These are phyloP conservation scores for Archips xylosteana DNA, from an alignment of 2,888 invertebrate species.

Conservation along the genomic window DNA sequence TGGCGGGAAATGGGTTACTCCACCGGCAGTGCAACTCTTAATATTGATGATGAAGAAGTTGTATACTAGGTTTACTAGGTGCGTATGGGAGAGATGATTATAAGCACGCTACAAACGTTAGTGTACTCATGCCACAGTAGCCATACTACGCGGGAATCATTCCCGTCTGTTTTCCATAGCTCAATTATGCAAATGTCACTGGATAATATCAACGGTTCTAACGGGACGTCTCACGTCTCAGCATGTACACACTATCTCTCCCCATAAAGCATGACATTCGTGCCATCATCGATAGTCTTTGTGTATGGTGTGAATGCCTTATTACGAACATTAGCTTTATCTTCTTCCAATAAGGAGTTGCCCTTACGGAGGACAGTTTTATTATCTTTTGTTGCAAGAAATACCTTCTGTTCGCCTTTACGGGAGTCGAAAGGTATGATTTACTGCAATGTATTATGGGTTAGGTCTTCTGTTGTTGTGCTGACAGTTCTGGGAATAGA, in stretches of 20 bases:
- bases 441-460: not conserved
- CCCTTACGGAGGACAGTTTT: constrained; percentile 6
- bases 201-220: constrained; percentile 41
- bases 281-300: constrained; percentile 20
- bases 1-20: no score
- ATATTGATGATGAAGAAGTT: no score
- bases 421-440: not conserved
- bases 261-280: constrained; percentile 35
- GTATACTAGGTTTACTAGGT: not conserved
- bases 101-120: not conserved
- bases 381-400: constrained; percentile 23
- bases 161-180: constrained; percentile 30
- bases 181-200: constrained; percentile 49
- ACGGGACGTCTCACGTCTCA: constrained; percentile 27
- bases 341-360: constrained; percentile 22
- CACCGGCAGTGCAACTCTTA: no score
- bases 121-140: not conserved
- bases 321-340: constrained; percentile 25
- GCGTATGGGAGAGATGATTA: not conserved
- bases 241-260: constrained; percentile 32
- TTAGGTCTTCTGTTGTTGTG: no score
- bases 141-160: not conserved
- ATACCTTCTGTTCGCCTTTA: not conserved
- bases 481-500: no score
- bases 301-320: constrained; percentile 22